A percentile compares a stretch with the other conserved stretches of the same genome.
Conservation (phyloP, 1,140 invertebrate species). For the Scaptodrosophila lebanonensis region DNA sequence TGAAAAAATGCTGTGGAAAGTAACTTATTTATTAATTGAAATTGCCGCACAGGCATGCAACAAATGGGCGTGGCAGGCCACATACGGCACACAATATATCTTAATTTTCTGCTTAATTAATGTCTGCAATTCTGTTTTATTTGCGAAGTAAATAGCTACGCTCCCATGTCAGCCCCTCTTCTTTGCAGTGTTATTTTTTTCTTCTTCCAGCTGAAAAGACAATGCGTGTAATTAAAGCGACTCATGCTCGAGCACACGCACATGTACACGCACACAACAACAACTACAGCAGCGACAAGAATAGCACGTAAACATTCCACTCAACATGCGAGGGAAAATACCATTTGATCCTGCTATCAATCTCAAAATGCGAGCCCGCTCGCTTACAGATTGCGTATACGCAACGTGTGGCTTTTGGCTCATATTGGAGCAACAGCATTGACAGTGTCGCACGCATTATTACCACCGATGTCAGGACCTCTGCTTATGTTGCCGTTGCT, state of each 20-base stretch:
- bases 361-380: slow-evolving; percentile 37
- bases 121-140: slow-evolving; percentile 51
- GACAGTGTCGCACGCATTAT: slow-evolving; percentile 39
- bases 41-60: slow-evolving; percentile 24
- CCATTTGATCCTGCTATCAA: slow-evolving; percentile 70
- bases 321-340: slow-evolving; percentile 64
- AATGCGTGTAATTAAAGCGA: slow-evolving; percentile 36
- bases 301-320: slow-evolving; percentile 58
- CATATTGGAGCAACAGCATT: slow-evolving; percentile 39
- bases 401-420: slow-evolving; percentile 4
- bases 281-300: background rate
- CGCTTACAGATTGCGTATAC: slow-evolving; percentile 23
- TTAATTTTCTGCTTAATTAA: slow-evolving; percentile 66
- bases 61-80: slow-evolving; percentile 33
- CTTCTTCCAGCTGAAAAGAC: slow-evolving; percentile 10
- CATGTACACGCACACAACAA: background rate
- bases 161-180: slow-evolving; percentile 12
- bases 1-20: slow-evolving; percentile 21
- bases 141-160: slow-evolving; percentile 1
- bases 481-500: no score
- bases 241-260: background rate
- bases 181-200: slow-evolving; percentile 24
- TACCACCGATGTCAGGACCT: slow-evolving; percentile 34
- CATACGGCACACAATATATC: slow-evolving; percentile 45
- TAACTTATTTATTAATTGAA: slow-evolving; percentile 60